Conservation (phyloP, 2,888 invertebrate genomes). For the Galeruca laticollis region DNA sequence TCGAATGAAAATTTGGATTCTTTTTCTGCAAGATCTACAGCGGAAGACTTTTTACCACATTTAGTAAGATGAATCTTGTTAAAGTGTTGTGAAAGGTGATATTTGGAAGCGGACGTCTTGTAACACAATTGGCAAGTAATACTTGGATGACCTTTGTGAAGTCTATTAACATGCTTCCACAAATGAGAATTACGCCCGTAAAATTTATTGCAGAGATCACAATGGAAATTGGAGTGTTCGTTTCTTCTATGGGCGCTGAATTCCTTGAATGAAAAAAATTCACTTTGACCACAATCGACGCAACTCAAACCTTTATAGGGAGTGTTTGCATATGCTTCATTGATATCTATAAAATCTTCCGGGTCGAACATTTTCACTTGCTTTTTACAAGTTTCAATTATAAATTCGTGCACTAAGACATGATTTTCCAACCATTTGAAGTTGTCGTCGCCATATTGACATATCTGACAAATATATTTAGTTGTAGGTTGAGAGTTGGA, state of each 20-base stretch:
- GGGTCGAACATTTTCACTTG: conserved; percentile 66
- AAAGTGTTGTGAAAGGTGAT: conserved; percentile 71
- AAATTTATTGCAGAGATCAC: conserved; percentile 73
- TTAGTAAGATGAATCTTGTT: conserved; percentile 68
- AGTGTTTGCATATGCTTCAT: conserved; percentile 52
- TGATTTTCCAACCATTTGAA: conserved; percentile 69
- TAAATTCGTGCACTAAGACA: conserved; percentile 70
- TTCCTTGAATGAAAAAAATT: conserved; percentile 68
- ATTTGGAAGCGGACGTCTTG: conserved; percentile 72
- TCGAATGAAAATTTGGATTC: conserved; percentile 61
- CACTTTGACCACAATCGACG: conserved; percentile 53
- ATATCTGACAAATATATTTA: conserved; percentile 68
- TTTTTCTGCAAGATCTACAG: not conserved
- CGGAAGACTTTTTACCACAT: conserved; percentile 28
- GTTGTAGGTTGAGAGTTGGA: conserved; percentile 65
- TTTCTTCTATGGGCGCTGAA: conserved; percentile 69
- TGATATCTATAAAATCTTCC: conserved; percentile 67
- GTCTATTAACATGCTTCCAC: conserved; percentile 74
- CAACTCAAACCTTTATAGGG: conserved; percentile 56
- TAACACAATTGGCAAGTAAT: conserved; percentile 72
- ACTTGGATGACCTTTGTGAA: conserved; percentile 72
- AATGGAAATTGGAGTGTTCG: conserved; percentile 71
- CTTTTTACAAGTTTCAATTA: conserved; percentile 63
- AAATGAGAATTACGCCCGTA: conserved; percentile 73
- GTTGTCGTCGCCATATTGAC: conserved; percentile 71